These are phyloP conservation scores for Pseudobourletiella spinata DNA, from an alignment of 1,140 invertebrate genomes.

Conservation along the genomic window DNA sequence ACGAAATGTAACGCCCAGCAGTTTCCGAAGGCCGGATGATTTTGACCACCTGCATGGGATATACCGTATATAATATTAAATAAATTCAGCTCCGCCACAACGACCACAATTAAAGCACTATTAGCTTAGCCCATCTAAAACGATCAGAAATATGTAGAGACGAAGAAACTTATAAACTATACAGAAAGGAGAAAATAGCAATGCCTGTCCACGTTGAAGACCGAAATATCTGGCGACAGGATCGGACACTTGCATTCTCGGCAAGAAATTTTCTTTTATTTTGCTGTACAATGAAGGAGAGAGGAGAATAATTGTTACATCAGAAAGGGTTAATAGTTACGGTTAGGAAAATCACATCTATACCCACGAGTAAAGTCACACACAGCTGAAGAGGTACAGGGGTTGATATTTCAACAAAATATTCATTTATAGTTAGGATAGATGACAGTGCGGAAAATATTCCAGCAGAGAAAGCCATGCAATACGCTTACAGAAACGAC, in stretches of 20 bases:
- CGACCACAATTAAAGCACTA: constrained; percentile 43
- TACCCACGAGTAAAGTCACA: no score
- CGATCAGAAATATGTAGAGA: not conserved
- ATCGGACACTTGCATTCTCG: constrained; percentile 38
- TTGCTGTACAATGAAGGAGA: constrained; percentile 24
- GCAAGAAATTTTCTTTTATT: constrained; percentile 37
- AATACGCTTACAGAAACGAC: no score
- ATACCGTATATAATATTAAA: not conserved
- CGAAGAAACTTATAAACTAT: not conserved
- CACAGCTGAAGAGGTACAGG: no score
- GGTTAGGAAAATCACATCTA: no score
- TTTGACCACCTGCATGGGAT: constrained; percentile 77
- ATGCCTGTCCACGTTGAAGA: constrained; percentile 37
- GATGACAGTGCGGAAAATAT: no score
- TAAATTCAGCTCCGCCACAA: not conserved
- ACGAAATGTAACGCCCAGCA: constrained; percentile 96
- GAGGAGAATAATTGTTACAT: no score
- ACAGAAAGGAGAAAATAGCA: not conserved
- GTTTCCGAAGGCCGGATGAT: constrained; percentile 97
- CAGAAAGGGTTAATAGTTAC: no score
- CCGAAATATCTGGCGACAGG: constrained; percentile 38
- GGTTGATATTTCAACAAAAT: no score
- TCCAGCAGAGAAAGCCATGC: no score
- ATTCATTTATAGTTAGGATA: no score
- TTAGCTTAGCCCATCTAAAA: no score